Conservation (phyloP, 2,888 invertebrate species). For the Mongoloraphidia duomilia region DNA sequence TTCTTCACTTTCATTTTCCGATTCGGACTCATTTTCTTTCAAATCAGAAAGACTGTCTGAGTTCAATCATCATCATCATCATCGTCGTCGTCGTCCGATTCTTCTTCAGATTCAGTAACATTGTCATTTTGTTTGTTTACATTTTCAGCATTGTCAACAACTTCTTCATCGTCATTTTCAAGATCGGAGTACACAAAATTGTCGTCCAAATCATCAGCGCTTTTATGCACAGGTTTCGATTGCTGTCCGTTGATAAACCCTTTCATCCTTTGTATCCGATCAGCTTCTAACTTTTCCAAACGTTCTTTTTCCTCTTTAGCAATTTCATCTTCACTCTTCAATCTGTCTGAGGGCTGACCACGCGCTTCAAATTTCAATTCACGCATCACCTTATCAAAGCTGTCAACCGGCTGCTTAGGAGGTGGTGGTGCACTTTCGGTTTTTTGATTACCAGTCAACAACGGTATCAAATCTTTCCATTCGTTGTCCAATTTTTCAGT, state of each 20-base stretch:
- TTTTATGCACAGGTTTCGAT: slow-evolving; percentile 43
- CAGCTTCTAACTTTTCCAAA: slow-evolving; percentile 63
- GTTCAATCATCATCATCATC: slow-evolving; percentile 25
- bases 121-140: slow-evolving; percentile 15
- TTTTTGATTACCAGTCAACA: slow-evolving; percentile 45
- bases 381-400: slow-evolving; percentile 69
- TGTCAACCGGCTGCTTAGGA: slow-evolving; percentile 36
- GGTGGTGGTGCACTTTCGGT: slow-evolving; percentile 23
- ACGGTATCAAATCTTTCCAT: slow-evolving; percentile 62
- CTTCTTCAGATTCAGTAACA: slow-evolving; percentile 13
- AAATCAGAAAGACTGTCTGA: slow-evolving; percentile 31
- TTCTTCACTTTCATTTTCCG: slow-evolving; percentile 29
- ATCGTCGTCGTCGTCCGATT: slow-evolving; percentile 19
- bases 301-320: slow-evolving; percentile 64
- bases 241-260: slow-evolving; percentile 32
- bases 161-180: slow-evolving; percentile 18
- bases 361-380: slow-evolving; percentile 71
- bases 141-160: slow-evolving; percentile 9
- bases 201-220: slow-evolving; percentile 79
- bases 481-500: slow-evolving; percentile 70
- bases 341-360: slow-evolving; percentile 62
- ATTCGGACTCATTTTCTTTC: slow-evolving; percentile 29
- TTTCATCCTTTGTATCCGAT: slow-evolving; percentile 65
- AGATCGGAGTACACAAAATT: slow-evolving; percentile 40
- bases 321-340: slow-evolving; percentile 72